Percentiles rank a stretch among this genome's conserved stretches.
These are phyloP conservation scores for Anneissia japonica DNA, from an alignment of 35 echinoderm and acorn worm genomes.

Conservation along the genomic window DNA sequence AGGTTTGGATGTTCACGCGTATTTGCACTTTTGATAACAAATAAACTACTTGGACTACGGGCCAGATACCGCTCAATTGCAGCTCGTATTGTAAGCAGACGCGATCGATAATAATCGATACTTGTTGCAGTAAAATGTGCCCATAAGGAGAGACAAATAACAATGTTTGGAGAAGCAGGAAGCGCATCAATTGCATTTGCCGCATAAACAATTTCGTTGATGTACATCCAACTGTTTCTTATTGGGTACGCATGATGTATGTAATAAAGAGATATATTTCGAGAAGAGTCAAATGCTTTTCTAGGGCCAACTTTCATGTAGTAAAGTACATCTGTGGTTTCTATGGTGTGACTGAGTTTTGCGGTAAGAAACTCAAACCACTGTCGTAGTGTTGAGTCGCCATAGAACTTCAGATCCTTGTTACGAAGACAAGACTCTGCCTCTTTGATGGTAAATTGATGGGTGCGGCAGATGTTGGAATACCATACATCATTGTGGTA, in stretches of 20 bases:
- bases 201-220: slow-evolving; percentile 4
- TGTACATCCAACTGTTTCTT: slow-evolving; percentile 8
- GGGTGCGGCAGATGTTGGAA: neutral
- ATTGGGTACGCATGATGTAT: slow-evolving; percentile 23
- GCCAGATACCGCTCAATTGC: neutral
- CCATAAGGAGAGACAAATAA: slow-evolving; percentile 26
- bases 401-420: slow-evolving; percentile 8
- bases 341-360: slow-evolving; percentile 8
- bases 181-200: slow-evolving; percentile 25
- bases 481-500: slow-evolving; percentile 18
- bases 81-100: neutral
- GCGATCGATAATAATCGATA: slow-evolving; percentile 14
- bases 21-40: slow-evolving; percentile 38
- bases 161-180: slow-evolving; percentile 14
- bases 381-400: slow-evolving; percentile 35
- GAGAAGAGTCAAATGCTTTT: neutral
- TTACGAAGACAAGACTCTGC: neutral
- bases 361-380: slow-evolving; percentile 20
- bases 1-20: slow-evolving; percentile 17
- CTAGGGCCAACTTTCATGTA: slow-evolving; percentile 14
- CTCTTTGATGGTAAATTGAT: neutral
- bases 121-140: slow-evolving; percentile 34
- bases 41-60: neutral
- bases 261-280: neutral
- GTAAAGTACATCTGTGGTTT: neutral